Base-by-base conservation (phyloP, 2,888 invertebrate species). In the Tinea trinotella region DNA sequence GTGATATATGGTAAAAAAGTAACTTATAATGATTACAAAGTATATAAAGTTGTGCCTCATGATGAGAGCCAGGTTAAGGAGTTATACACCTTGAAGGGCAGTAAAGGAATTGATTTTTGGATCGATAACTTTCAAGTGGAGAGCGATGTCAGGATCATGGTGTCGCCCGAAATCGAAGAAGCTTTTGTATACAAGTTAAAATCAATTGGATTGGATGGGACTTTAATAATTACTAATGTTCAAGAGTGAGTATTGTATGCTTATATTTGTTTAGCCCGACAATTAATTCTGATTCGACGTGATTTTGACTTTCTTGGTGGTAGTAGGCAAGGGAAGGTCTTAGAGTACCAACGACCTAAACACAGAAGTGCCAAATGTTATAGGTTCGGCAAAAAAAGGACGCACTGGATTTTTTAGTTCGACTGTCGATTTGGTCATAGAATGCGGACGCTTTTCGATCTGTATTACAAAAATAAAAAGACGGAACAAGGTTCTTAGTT, bases 1-100 rank as follows among this genome's bases (percentile, higher is more conserved):
- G 13, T 63, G 6, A 7, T 57, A 34, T 12, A 56, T 34, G 65
- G 64, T 13, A 59, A 58, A 53, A 62, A 61, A 22, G 68, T 60
- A 59, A 71, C 68, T 46, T 91, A 87, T 61, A 81, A 89, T 55
- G 88, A 89, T 15, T 90, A 89, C 59, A 88, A 87, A 59, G 84
- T 91, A 3, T 90, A 87, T 59, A 81, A 88, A 62, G 70, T 90
- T 1, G 67, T 70, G 1, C 89, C 91, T 0, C 71, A 73, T 56
- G 80, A 74, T 13, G 62, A 70, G 2, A 67, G 74, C 9, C 87
- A 90, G 54, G 64, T 90, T 48, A 64, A 71, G n/a, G 63, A 75
- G 13, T 62, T 91, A 5, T 67, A 76, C 59, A 60, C 74, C 9
- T 59, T 90, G 34, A 76, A 85, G 77, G 74, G 54, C 59, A 65